Conservation (phyloP, 2,888 invertebrate species). For the Mylabris sibirica region DNA sequence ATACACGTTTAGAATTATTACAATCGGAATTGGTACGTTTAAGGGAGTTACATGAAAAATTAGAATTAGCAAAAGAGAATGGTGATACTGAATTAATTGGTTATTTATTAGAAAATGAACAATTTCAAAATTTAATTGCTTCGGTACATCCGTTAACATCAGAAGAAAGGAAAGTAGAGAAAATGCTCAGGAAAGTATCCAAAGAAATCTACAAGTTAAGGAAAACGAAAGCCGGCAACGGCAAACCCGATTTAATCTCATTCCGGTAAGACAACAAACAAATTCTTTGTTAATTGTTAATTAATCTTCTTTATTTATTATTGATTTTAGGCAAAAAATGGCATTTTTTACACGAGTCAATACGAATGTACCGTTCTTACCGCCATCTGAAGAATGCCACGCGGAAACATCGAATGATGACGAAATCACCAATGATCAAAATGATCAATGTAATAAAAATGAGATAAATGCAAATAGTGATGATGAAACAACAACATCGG, state of each 20-base stretch:
- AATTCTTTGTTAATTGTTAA: constrained; percentile 19
- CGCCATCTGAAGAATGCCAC: constrained; percentile 70
- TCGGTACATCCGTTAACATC: constrained; percentile 68
- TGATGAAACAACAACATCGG: constrained; percentile 44
- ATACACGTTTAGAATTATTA: constrained; percentile 81
- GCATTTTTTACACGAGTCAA: constrained; percentile 91
- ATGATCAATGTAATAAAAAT: constrained; percentile 36
- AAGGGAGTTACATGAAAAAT: constrained; percentile 78
- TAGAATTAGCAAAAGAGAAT: constrained; percentile 85
- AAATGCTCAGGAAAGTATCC: constrained; percentile 85
- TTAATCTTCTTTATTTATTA: too few species aligned
- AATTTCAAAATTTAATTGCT: constrained; percentile 77
- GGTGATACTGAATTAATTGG: constrained; percentile 84
- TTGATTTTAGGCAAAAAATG: constrained; percentile 87
- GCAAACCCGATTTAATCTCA: constrained; percentile 89
- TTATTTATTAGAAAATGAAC: constrained; percentile 88
- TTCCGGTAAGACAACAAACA: constrained; percentile 76
- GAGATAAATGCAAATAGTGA: constrained; percentile 43
- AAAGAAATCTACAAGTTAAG: constrained; percentile 91
- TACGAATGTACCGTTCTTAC: constrained; percentile 75
- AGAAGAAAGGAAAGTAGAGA: constrained; percentile 76
- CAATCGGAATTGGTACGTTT: constrained; percentile 85
- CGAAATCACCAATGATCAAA: constrained; percentile 56
- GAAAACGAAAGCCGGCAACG: constrained; percentile 85
- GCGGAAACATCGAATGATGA: constrained; percentile 46